Conservation (phyloP, 2,888 invertebrate genomes). For the Antitype chi region DNA sequence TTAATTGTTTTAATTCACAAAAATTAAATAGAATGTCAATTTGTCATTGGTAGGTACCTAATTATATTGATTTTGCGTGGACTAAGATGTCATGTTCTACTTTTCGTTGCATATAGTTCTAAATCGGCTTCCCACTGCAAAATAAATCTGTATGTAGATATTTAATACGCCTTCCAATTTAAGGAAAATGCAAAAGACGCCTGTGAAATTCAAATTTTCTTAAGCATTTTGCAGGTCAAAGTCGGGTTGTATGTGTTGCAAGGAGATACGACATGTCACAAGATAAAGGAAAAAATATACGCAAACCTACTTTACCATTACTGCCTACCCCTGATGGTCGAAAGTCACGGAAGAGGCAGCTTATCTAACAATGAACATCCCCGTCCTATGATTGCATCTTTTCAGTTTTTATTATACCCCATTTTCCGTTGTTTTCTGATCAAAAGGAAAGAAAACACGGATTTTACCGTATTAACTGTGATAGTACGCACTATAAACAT, state of each 20-base stretch:
- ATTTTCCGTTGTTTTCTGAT: constrained; percentile 14
- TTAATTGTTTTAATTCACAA: too few species aligned
- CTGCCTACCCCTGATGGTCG: constrained; percentile 7
- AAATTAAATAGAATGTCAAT: too few species aligned
- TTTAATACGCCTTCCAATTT: too few species aligned
- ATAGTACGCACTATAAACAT: neutral
- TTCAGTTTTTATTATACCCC: constrained; percentile 23
- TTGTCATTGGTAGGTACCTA: too few species aligned
- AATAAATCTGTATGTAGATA: too few species aligned
- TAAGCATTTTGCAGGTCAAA: too few species aligned
- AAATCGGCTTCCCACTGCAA: too few species aligned
- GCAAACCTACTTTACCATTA: neutral
- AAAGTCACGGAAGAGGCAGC: constrained; percentile 43
- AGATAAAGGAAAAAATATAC: neutral
- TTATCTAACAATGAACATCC: constrained; percentile 33
- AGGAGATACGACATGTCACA: neutral
- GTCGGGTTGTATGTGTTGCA: neutral
- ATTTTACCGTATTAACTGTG: neutral
- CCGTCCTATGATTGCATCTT: constrained; percentile 26
- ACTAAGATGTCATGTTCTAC: too few species aligned
- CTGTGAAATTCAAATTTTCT: too few species aligned
- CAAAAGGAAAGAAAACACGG: neutral
- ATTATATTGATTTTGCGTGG: too few species aligned
- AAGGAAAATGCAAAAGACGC: too few species aligned
- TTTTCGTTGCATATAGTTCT: too few species aligned